A percentile compares a stretch with the other conserved stretches of the same genome.
These are phyloP conservation scores for Scaptomyza graminum DNA, from an alignment of 1,140 invertebrate species.

Conservation along the genomic window DNA sequence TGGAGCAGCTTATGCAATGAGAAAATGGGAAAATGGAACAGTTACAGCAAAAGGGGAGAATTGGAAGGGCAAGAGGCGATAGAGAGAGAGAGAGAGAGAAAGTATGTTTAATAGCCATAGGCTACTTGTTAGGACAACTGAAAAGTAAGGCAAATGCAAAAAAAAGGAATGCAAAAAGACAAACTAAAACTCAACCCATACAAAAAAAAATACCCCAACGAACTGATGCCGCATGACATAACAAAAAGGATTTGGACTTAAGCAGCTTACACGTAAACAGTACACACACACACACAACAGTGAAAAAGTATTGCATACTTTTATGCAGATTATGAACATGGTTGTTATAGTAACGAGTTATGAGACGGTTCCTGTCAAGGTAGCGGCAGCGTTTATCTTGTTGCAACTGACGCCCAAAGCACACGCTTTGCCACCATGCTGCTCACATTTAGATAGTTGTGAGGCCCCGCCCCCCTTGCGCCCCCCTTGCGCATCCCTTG, in stretches of 20 bases:
- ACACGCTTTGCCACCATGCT: conserved; percentile 9
- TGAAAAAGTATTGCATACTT: conserved; percentile 68
- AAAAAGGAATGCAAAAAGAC: not conserved
- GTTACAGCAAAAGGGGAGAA: not conserved
- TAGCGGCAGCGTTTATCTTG: conserved; percentile 21
- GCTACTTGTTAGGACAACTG: conserved; percentile 60
- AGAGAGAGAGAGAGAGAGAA: not conserved
- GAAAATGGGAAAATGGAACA: no score
- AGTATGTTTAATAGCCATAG: conserved; percentile 68
- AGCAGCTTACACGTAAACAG: conserved; percentile 76
- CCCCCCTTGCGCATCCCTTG: not conserved
- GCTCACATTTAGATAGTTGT: conserved; percentile 57
- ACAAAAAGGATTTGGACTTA: conserved; percentile 77
- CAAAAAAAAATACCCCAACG: conserved; percentile 1
- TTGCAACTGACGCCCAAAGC: conserved; percentile 60
- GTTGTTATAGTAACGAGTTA: conserved; percentile 36
- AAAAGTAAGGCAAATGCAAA: not conserved
- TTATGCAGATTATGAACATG: conserved; percentile 72
- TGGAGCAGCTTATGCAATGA: conserved; percentile 8
- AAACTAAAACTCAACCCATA: conserved; percentile 14
- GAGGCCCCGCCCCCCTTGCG: conserved; percentile 1
- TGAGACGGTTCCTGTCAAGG: conserved; percentile 37
- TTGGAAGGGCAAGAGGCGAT: not conserved
- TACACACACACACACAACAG: conserved; percentile 36
- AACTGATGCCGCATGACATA: conserved; percentile 70